Conservation (phyloP, 2,797 vertebrate genomes). For the Acanthurus leucopareius region DNA sequence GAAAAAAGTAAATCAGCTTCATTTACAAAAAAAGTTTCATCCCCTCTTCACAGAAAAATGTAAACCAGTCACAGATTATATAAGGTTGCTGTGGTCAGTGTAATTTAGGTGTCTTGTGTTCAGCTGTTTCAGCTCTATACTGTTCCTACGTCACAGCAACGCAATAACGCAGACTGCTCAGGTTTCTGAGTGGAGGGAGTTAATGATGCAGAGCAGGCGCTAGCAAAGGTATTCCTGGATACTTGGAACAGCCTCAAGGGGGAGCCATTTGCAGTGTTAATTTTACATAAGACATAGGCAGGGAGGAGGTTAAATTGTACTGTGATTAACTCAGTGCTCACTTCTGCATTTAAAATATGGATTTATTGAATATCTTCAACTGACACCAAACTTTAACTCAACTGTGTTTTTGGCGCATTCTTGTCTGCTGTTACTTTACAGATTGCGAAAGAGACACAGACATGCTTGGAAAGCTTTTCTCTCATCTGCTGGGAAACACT, state of each 20-base stretch:
- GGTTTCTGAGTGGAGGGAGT: conserved; percentile 40
- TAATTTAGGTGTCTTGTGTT: conserved; percentile 7
- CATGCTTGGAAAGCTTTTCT: conserved; percentile 84
- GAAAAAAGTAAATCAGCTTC: too few species aligned
- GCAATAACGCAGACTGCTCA: conserved; percentile 4
- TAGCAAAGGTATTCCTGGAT: background rate
- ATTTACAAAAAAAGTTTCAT: too few species aligned
- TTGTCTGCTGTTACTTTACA: conserved; percentile 14
- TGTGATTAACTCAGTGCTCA: background rate
- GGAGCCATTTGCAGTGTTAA: background rate
- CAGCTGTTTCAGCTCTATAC: background rate
- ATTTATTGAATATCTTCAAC: background rate
- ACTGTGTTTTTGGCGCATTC: background rate
- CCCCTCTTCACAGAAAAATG: background rate
- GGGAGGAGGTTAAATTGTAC: background rate
- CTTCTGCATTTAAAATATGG: background rate
- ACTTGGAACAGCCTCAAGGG: conserved; percentile 10
- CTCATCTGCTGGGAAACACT: conserved; percentile 76
- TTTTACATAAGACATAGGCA: background rate
- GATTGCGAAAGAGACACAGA: conserved; percentile 26
- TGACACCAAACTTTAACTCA: background rate
- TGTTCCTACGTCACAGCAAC: background rate
- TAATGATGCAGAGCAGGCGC: conserved; percentile 3
- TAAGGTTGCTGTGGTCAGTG: conserved; percentile 12
- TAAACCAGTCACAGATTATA: background rate